phyloP scores from a whole-genome alignment of 2,797 vertebrate species.

The Benthosema pterotum region DNA sequence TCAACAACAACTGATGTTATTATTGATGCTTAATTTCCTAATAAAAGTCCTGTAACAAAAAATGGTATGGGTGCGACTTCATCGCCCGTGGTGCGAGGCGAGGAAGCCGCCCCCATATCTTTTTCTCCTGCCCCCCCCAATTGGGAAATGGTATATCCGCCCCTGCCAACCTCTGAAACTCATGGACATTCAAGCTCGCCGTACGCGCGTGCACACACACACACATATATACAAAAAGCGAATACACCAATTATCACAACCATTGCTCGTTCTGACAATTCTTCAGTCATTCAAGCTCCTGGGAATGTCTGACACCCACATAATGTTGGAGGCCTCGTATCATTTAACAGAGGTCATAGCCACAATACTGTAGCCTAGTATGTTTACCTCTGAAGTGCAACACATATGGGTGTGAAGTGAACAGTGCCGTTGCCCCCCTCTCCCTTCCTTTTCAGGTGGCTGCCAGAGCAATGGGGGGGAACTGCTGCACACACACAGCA shows the following conservation, averaged over 20 bases:
- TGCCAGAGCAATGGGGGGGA: constrained; percentile 44
- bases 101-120: too few relatives aligned
- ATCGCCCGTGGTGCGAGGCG: too few relatives aligned
- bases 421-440: too few relatives aligned
- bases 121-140: too few relatives aligned
- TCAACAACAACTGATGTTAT: too few relatives aligned
- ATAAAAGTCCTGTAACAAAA: too few relatives aligned
- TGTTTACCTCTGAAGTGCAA: constrained; percentile 32
- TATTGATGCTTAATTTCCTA: too few relatives aligned
- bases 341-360: constrained; percentile 37
- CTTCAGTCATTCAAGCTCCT: constrained; percentile 29
- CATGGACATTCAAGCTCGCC: too few relatives aligned
- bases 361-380: constrained; percentile 20
- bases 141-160: too few relatives aligned
- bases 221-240: constrained; percentile 20
- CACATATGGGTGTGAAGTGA: constrained; percentile 68
- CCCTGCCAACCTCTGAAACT: too few relatives aligned
- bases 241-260: constrained; percentile 30
- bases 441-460: constrained; percentile 75
- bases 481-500: constrained; percentile 48
- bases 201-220: not conserved
- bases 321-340: constrained; percentile 22
- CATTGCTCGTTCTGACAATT: constrained; percentile 29
- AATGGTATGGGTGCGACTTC: too few relatives aligned
- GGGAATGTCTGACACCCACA: constrained; percentile 22